Evolutionary conservation across 2,888 invertebrate species (phyloP).

Genomic region (Anticlea derivata): DNA sequence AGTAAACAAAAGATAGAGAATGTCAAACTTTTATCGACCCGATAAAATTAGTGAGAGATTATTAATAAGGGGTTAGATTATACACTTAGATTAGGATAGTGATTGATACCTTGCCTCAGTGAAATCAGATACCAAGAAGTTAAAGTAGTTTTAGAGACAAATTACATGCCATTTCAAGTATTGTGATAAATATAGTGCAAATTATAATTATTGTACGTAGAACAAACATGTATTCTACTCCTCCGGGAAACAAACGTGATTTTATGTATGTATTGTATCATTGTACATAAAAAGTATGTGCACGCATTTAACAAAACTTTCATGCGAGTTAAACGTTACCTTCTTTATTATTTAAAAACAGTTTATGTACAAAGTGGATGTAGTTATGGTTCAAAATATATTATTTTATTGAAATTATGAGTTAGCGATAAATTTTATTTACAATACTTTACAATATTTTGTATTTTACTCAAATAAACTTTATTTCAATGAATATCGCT

Average conservation of each 20-base stretch:
- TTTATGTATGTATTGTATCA: background rate
- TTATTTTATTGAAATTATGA: too few relatives aligned
- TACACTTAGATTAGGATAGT: too few relatives aligned
- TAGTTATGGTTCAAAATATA: conserved; percentile 4
- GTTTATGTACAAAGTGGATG: conserved; percentile 7
- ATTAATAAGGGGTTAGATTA: too few relatives aligned
- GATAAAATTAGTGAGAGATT: too few relatives aligned
- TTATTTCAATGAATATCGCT: background rate
- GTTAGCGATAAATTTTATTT: too few relatives aligned
- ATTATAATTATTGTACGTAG: background rate
- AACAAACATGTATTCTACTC: background rate
- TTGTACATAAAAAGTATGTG: background rate
- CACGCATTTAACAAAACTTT: background rate
- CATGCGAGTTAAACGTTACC: conserved; percentile 8
- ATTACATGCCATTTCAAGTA: background rate
- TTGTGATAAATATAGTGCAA: conserved; percentile 14
- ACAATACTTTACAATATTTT: background rate
- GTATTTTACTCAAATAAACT: background rate
- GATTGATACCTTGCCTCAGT: too few relatives aligned
- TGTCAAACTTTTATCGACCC: too few relatives aligned
- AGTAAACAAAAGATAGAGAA: too few relatives aligned
- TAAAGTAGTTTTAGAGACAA: background rate
- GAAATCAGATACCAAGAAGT: background rate
- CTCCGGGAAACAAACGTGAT: too few relatives aligned
- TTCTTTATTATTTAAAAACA: conserved; percentile 10